A percentile compares a stretch with the other conserved stretches of the same genome.
These are phyloP conservation scores for Pardalotus punctatus DNA, from an alignment of 2,113 vertebrate species.

Conservation along the genomic window DNA sequence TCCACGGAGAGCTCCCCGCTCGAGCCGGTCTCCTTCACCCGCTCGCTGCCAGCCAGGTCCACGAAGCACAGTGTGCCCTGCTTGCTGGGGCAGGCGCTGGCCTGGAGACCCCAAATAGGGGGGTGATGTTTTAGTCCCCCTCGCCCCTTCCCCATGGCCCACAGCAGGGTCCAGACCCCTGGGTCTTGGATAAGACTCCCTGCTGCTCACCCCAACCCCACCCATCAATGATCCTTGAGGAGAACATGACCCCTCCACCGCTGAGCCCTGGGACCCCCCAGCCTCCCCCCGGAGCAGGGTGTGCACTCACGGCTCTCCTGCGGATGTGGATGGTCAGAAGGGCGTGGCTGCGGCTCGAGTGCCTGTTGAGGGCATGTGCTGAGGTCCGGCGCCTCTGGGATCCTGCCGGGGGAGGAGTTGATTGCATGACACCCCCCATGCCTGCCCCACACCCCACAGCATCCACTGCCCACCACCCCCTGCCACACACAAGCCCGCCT, in stretches of 20 bases:
- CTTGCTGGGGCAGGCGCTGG: neutral
- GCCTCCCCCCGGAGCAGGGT: neutral
- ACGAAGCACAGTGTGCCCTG: slow-evolving; percentile 75
- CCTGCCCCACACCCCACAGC: neutral
- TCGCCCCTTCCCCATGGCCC: accelerated
- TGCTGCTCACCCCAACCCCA: neutral
- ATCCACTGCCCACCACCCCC: neutral
- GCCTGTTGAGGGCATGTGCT: slow-evolving; percentile 70
- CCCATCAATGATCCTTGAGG: neutral
- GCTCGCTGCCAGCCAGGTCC: slow-evolving; percentile 78
- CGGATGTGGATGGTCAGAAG: slow-evolving; percentile 70
- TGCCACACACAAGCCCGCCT: neutral
- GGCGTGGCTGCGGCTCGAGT: slow-evolving; percentile 79
- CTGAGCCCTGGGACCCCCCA: neutral
- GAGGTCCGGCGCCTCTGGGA: slow-evolving; percentile 70
- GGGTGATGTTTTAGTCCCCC: neutral
- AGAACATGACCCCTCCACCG: accelerated
- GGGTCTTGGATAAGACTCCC: neutral
- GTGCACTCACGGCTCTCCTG: slow-evolving; percentile 27
- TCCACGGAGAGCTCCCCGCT: slow-evolving; percentile 68
- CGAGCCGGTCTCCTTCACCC: slow-evolving; percentile 69
- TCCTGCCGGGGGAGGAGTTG: slow-evolving; percentile 3
- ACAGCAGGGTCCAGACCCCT: neutral
- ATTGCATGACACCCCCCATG: accelerated
- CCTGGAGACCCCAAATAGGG: accelerated